A percentile compares a stretch with the other conserved stretches of the same genome.
These are phyloP conservation scores for Episyrphus balteatus DNA, from an alignment of 1,140 invertebrate species.

Conservation along the genomic window DNA sequence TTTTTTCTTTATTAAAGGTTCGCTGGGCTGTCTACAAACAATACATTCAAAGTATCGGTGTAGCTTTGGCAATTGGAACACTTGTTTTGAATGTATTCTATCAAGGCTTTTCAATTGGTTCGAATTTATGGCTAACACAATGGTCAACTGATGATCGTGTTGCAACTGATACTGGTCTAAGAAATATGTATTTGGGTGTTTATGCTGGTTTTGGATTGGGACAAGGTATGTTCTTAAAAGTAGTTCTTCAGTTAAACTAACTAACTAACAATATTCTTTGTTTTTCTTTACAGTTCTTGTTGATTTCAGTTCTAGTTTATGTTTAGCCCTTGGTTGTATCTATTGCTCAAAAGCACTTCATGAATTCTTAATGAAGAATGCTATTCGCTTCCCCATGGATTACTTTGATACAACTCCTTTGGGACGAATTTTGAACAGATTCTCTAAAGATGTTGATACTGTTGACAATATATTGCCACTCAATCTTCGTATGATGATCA, in stretches of 20 bases:
- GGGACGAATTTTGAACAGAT: conserved; percentile 63
- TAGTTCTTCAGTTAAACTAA: conserved; percentile 2
- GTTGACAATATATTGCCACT: conserved; percentile 46
- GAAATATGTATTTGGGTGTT: conserved; percentile 76
- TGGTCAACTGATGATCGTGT: conserved; percentile 64
- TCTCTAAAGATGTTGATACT: conserved; percentile 61
- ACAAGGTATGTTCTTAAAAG: conserved; percentile 58
- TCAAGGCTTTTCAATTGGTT: conserved; percentile 79
- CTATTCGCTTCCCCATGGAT: conserved; percentile 55
- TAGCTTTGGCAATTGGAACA: conserved; percentile 58
- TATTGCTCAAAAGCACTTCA: conserved; percentile 42
- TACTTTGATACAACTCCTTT: conserved; percentile 71
- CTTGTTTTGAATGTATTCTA: conserved; percentile 75
- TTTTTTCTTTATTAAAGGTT: conserved; percentile 6
- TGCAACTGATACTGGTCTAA: conserved; percentile 44
- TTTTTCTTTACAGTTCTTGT: conserved; percentile 27
- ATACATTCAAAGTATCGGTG: conserved; percentile 77
- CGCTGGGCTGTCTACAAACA: conserved; percentile 81
- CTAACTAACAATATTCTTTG: neutral
- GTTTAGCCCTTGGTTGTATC: conserved; percentile 35
- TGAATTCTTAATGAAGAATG: conserved; percentile 44
- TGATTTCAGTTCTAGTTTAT: conserved; percentile 25
- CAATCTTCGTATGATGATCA: conserved; percentile 35
- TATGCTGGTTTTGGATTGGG: conserved; percentile 77
- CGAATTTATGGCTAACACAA: conserved; percentile 83